Conservation (phyloP, 2,797 vertebrate genomes). For the Sparus aurata region DNA sequence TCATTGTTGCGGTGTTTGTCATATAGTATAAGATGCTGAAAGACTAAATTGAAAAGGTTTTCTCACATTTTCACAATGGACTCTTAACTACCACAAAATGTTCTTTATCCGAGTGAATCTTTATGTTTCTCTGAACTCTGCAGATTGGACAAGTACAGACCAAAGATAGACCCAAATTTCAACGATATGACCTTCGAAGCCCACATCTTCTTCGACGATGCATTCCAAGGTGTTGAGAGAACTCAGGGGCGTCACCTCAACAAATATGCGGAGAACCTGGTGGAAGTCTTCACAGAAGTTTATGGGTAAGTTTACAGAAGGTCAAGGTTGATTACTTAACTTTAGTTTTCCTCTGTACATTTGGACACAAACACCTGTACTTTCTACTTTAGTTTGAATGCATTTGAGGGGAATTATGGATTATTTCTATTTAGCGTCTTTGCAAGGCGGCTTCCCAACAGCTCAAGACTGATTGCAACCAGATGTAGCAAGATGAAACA, state of each 20-base stretch:
- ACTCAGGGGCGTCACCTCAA: slow-evolving; percentile 63
- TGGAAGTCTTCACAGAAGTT: slow-evolving; percentile 71
- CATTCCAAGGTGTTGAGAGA: slow-evolving; percentile 56
- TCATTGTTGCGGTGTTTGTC: too few relatives aligned
- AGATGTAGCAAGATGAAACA: too few relatives aligned
- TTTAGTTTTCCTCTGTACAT: too few relatives aligned
- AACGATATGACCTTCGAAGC: slow-evolving; percentile 75
- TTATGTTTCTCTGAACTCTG: slow-evolving; percentile 28
- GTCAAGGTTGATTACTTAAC: background rate
- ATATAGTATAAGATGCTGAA: too few relatives aligned
- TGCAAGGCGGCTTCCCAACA: too few relatives aligned
- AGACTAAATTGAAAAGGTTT: too few relatives aligned
- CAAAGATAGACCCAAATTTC: slow-evolving; percentile 15
- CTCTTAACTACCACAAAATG: too few relatives aligned
- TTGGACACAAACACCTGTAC: too few relatives aligned
- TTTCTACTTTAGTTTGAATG: too few relatives aligned
- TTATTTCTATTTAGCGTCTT: too few relatives aligned
- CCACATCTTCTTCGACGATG: slow-evolving; percentile 84
- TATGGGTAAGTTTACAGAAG: slow-evolving; percentile 64
- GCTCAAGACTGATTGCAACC: too few relatives aligned
- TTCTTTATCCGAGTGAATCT: background rate
- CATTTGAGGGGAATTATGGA: too few relatives aligned
- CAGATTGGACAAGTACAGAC: slow-evolving; percentile 80
- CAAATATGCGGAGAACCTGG: slow-evolving; percentile 68
- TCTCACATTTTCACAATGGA: background rate